A percentile compares a stretch with the other conserved stretches of the same genome.
phyloP scores from a whole-genome alignment of 2,888 invertebrate genomes.

The Dryococelus australis region DNA sequence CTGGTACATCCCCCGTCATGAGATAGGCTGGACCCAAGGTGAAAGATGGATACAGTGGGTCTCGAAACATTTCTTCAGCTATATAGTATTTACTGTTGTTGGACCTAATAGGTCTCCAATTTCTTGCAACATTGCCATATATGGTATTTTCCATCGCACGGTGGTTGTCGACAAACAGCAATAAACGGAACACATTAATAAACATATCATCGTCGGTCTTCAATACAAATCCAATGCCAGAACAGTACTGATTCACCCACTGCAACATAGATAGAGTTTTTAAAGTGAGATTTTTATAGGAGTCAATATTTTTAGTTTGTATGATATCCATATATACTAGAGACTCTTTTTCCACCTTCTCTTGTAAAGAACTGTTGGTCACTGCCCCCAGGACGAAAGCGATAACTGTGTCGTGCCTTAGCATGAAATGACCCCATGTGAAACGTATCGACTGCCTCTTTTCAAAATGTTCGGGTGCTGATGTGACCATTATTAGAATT shows the following conservation, averaged over 20 bases:
- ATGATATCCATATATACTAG: conserved; percentile 51
- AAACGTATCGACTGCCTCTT: conserved; percentile 48
- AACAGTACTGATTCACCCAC: conserved; percentile 51
- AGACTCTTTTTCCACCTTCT: conserved; percentile 44
- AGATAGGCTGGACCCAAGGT: conserved; percentile 58
- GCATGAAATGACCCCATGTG: conserved; percentile 48
- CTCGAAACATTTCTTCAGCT: conserved; percentile 50
- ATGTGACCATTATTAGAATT: conserved; percentile 48
- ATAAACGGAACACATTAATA: conserved; percentile 51
- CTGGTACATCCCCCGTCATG: conserved; percentile 53
- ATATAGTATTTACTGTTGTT: conserved; percentile 55
- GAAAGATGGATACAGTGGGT: conserved; percentile 55
- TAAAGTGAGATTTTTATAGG: conserved; percentile 53
- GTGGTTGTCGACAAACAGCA: conserved; percentile 45
- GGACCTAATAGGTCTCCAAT: conserved; percentile 52
- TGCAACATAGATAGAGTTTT: conserved; percentile 53
- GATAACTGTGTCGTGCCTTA: conserved; percentile 16
- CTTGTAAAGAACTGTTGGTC: background rate
- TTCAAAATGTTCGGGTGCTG: conserved; percentile 48
- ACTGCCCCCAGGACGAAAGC: conserved; percentile 22
- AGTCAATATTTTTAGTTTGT: conserved; percentile 52
- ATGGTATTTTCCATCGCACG: conserved; percentile 39
- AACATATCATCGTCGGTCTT: conserved; percentile 56
- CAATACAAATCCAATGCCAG: conserved; percentile 51
- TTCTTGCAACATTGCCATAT: conserved; percentile 50